phyloP scores from a whole-genome alignment of 2,113 vertebrate species.

The Bothrops jararaca region DNA sequence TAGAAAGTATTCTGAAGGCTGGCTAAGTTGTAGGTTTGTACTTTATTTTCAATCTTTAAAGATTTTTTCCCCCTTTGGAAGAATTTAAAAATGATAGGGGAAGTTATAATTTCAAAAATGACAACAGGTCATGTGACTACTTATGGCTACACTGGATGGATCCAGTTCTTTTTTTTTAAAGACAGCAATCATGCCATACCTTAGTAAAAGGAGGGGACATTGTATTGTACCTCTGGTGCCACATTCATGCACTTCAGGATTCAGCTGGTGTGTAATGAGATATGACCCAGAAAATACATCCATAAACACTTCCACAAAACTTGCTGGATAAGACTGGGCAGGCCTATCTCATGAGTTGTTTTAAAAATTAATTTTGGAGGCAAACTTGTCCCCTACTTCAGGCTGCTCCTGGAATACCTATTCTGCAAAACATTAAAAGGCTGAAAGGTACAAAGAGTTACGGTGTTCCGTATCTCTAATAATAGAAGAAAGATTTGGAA shows the following conservation, averaged over 20 bases:
- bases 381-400: not conserved
- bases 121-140: conserved; percentile 3
- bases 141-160: conserved; percentile 45
- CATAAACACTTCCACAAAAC: not conserved
- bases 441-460: not conserved
- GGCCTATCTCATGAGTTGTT: not conserved
- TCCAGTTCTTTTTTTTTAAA: conserved; percentile 30
- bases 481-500: not conserved
- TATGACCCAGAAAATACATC: not conserved
- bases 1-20: not conserved
- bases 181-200: not conserved
- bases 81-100: not conserved
- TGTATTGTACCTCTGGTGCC: not conserved
- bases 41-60: not conserved
- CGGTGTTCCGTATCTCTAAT: not conserved
- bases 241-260: conserved; percentile 11
- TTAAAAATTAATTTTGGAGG: not conserved
- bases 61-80: not conserved
- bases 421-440: not conserved
- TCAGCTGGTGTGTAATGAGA: not conserved
- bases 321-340: not conserved
- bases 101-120: conserved; percentile 34
- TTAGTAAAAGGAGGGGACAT: not conserved
- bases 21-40: not conserved
- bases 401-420: not conserved